Percentiles rank a stretch among this genome's conserved stretches.
phyloP scores from a whole-genome alignment of 2,888 invertebrate genomes.

The Cerceris ruficornis region DNA sequence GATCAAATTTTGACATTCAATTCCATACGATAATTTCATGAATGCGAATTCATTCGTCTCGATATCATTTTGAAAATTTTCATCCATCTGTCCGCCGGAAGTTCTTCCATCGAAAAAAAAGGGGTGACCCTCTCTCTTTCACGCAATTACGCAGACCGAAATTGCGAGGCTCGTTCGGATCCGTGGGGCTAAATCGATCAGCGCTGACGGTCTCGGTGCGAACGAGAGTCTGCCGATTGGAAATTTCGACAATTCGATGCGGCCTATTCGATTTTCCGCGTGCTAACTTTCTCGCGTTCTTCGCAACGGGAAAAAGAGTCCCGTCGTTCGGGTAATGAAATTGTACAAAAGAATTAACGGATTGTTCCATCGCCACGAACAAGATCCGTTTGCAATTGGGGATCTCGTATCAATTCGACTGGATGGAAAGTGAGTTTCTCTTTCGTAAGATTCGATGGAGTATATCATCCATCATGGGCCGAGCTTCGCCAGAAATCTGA shows the following conservation, averaged over 20 bases:
- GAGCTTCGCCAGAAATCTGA: not conserved
- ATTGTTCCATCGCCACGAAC: slow-evolving; percentile 43
- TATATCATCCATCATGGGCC: no score
- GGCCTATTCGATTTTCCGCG: slow-evolving; percentile 60
- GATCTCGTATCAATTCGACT: not conserved
- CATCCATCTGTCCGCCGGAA: slow-evolving; percentile 9
- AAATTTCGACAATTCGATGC: slow-evolving; percentile 64
- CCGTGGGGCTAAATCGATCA: slow-evolving; percentile 65
- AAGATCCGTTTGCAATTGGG: not conserved
- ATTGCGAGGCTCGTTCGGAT: slow-evolving; percentile 66
- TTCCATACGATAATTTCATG: slow-evolving; percentile 15
- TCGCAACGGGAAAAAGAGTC: slow-evolving; percentile 28
- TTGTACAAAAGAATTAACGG: slow-evolving; percentile 44
- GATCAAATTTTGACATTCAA: not conserved
- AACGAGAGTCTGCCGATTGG: slow-evolving; percentile 59
- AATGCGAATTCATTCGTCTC: not conserved
- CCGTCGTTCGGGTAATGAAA: slow-evolving; percentile 39
- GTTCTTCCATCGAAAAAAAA: slow-evolving; percentile 31
- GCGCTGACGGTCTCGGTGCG: slow-evolving; percentile 54
- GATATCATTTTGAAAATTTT: slow-evolving; percentile 53
- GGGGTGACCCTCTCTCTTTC: slow-evolving; percentile 60
- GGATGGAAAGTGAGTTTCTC: not conserved
- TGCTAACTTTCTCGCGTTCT: slow-evolving; percentile 24
- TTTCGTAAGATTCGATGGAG: no score
- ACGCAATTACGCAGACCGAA: slow-evolving; percentile 72